Percentiles rank a stretch among this genome's conserved stretches.
Conservation (phyloP, 2,797 vertebrate genomes). For the Caiman crocodilus region DNA sequence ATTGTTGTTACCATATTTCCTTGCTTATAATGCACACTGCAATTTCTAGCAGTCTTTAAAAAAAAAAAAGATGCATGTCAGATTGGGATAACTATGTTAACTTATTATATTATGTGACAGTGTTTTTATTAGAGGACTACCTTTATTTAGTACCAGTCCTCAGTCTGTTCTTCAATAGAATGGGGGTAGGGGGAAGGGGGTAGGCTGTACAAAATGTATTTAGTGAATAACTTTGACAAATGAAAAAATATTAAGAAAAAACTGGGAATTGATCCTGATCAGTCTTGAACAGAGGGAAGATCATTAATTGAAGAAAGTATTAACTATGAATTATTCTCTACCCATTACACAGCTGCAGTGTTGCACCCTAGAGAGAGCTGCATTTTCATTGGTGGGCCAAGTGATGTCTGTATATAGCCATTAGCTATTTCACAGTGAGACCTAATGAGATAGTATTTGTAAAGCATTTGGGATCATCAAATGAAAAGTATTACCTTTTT, state of each 20-base stretch:
- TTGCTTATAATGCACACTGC: no score
- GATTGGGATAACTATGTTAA: no score
- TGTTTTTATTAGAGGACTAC: neutral
- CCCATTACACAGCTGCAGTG: neutral
- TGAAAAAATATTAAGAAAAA: neutral
- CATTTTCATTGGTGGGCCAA: neutral
- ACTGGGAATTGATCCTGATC: neutral
- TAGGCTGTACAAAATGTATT: neutral
- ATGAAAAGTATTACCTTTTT: constrained; percentile 24
- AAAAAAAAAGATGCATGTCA: no score
- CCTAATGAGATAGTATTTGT: neutral
- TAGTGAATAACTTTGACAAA: neutral
- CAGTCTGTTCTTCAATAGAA: neutral
- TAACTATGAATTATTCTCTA: neutral
- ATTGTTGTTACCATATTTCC: no score
- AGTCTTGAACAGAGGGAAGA: neutral
- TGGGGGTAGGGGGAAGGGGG: neutral
- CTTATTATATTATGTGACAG: neutral
- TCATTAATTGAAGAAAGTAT: neutral
- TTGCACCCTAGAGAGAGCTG: neutral
- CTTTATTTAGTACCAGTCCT: neutral
- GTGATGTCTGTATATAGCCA: neutral
- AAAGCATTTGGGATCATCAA: neutral
- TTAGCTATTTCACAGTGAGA: neutral
- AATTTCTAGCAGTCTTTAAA: no score